Base-by-base conservation (phyloP, 1,140 invertebrate species). In the Steinernema khuongi region DNA sequence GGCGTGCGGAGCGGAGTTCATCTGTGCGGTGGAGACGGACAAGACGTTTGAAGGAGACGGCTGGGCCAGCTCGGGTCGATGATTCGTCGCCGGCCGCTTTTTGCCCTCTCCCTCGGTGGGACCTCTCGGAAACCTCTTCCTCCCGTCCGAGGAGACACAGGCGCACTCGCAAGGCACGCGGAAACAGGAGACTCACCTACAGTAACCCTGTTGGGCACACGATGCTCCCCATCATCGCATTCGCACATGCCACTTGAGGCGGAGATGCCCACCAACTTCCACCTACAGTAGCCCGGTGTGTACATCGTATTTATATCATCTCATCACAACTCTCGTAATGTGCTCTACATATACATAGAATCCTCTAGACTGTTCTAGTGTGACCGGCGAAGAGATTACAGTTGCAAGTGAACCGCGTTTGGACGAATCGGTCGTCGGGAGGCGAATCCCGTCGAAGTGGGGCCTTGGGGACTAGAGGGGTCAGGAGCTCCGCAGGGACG, bases 311-410 rank as follows among this genome's bases (percentile, higher is more conserved):
- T n/a, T n/a, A n/a, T n/a, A n/a, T n/a, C n/a, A n/a, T n/a, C n/a
- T n/a, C n/a, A n/a, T n/a, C n/a, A n/a, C n/a, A n/a, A n/a, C n/a
- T n/a, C n/a, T n/a, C 7, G 4, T 17, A 14, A 60, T 60, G 22
- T 7, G 26, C 14, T 60, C 50, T 60, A 17, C 22, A 60, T 60
- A 60, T n/a, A n/a, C n/a, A n/a, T n/a, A n/a, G n/a, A 60, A 60
- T 14, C 14, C 4, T 60, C 50, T 60, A 60, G 26, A 7, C 4
- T n/a, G 26, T 41, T 60, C 50, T 60, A 22, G 14, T 60, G 50
- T 60, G 50, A 60, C 50, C 50, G 50, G 50, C 50, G 19, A 60
- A 60, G 50, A 60, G 50, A 60, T 60, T 60, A 60, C 50, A 60
- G 26, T 11, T 60, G 50, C 14, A 41, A 41, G 36, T 41, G 36